Evolutionary conservation across 2,888 invertebrate species (phyloP), one percentile per base, ranked within the genome.

Genomic region (Rhingia campestris): DNA sequence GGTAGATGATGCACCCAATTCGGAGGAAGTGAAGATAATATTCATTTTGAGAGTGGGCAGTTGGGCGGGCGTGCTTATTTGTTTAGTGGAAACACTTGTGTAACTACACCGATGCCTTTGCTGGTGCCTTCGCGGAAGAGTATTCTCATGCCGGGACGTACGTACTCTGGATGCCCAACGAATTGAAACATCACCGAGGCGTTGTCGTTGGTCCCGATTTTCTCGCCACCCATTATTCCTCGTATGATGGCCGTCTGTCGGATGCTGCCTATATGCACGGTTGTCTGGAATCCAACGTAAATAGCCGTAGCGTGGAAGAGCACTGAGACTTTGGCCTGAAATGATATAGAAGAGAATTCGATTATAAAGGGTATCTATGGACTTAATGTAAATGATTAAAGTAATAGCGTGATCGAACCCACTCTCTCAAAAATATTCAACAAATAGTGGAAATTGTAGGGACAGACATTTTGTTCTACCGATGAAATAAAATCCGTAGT

Each of bases 201-300:
- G 5, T 94, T 94, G 88, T 97, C 96, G 87, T 98, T 97, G 0
- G 97, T 97, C 43, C 96, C 91, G 0, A 94, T 88, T 73, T 90
- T 90, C 37, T 90, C 91, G 32, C 90, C 89, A 9, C 92, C 93
- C 93, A 94, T 93, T 82, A 95, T 94, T 14, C 94, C 97, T 88
- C 96, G 94, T 58, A 99, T 95, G 6, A 96, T 95, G n/a, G 97
- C 98, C 0, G 98, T 98, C 92, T 99, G 99, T 0, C 98, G 92
- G 6, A 99, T 97, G 88, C 97, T 98, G 0, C 98, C 99, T 64
- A 99, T 97, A 91, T 99, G 98, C 0, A 99, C 96, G 0, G 98
- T 98, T 22, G 97, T 96, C 91, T 97, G 97, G 90, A 96, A 97
- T 35, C 97, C 97, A 4, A 95, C 94, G 86, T 94, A 95, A 80